These are phyloP conservation scores for Saturnia pavonia DNA, from an alignment of 2,888 invertebrate genomes.

Conservation along the genomic window DNA sequence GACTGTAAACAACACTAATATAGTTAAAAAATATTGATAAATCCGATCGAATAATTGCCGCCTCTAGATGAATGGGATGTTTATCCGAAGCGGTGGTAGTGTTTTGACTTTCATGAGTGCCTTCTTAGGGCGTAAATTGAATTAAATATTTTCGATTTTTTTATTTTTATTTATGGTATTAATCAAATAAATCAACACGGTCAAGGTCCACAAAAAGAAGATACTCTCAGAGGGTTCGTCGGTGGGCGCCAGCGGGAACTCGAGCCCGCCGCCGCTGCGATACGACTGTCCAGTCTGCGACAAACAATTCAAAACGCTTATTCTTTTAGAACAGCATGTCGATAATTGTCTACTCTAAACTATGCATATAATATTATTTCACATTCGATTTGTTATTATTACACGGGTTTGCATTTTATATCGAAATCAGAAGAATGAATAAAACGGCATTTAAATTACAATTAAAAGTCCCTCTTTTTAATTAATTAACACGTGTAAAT, in stretches of 20 bases:
- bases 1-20: no score
- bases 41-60: no score
- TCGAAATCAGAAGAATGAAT: neutral
- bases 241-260: slow-evolving; percentile 33
- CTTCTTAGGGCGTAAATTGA: no score
- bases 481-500: neutral
- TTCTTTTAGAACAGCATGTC: slow-evolving; percentile 81
- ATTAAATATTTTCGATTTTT: no score
- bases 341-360: slow-evolving; percentile 65
- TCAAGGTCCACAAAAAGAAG: slow-evolving; percentile 64
- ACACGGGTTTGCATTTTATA: neutral
- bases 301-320: slow-evolving; percentile 71
- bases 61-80: neutral
- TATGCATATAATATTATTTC: neutral
- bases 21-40: no score
- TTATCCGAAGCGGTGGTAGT: no score
- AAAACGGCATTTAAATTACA: neutral
- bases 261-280: slow-evolving; percentile 66
- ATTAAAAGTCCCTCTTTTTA: neutral
- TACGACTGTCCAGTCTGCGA: slow-evolving; percentile 83
- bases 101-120: no score
- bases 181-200: neutral
- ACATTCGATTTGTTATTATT: neutral
- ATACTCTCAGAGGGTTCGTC: slow-evolving; percentile 37
- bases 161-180: no score